A percentile compares a stretch with the other conserved stretches of the same genome.
Conservation (phyloP, 2,888 invertebrate species). For the Drosophila eohydei region DNA sequence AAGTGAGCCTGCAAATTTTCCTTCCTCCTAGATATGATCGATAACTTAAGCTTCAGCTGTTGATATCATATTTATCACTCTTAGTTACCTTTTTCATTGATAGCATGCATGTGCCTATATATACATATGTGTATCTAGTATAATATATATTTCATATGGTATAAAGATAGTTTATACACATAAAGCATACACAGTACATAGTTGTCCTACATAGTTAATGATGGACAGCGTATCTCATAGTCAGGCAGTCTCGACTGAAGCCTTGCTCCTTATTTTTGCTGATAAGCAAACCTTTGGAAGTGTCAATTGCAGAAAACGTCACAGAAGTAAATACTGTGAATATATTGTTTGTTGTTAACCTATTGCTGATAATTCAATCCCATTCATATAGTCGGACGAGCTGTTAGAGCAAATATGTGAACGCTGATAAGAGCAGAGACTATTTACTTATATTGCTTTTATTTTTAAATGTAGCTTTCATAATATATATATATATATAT, state of each 20-base stretch:
- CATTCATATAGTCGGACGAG: conserved; percentile 20
- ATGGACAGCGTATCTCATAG: neutral
- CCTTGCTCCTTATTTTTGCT: neutral
- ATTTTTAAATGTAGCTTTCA: conserved; percentile 33
- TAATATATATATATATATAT: conserved; percentile 7
- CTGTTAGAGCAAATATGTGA: conserved; percentile 9
- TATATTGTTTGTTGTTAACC: neutral
- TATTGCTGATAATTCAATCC: conserved; percentile 7
- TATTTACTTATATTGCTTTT: conserved; percentile 25
- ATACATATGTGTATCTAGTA: no score
- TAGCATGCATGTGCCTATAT: no score
- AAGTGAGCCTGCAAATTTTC: neutral
- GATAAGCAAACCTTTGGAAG: conserved; percentile 28
- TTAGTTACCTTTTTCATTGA: no score
- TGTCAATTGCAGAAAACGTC: conserved; percentile 18
- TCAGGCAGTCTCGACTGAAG: neutral
- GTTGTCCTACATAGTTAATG: no score
- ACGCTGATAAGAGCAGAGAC: conserved; percentile 30
- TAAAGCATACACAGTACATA: no score
- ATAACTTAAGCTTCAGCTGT: no score
- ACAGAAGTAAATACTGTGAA: neutral
- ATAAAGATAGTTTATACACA: no score
- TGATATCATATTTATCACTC: no score
- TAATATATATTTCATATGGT: no score
- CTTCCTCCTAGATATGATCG: no score